Conservation (phyloP, 1,140 invertebrate species). For the Lasaia peninsularis region DNA sequence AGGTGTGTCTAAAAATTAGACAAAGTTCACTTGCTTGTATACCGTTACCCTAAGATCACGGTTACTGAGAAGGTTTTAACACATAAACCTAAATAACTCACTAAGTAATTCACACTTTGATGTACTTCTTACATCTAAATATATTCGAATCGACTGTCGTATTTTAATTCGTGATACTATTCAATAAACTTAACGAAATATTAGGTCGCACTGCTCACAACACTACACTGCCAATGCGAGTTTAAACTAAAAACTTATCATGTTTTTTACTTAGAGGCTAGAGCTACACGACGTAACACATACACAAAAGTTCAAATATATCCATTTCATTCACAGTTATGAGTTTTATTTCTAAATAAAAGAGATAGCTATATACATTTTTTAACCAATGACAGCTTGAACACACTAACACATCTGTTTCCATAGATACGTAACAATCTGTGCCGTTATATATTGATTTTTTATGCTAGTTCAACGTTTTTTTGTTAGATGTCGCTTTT, state of each 20-base stretch:
- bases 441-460: background rate
- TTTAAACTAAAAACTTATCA: constrained; percentile 5
- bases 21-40: constrained; percentile 52
- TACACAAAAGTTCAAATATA: constrained; percentile 2
- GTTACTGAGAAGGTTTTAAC: constrained; percentile 35
- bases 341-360: background rate
- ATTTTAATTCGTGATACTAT: background rate
- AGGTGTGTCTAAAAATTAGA: constrained; percentile 58
- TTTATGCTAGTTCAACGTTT: background rate
- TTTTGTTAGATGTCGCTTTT: background rate
- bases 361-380: background rate
- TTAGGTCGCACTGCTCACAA: background rate
- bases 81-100: constrained; percentile 16
- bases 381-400: background rate
- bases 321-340: background rate
- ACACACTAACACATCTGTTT: constrained; percentile 3
- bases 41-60: constrained; percentile 52
- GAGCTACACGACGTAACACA: background rate
- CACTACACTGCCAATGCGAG: background rate
- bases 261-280: background rate
- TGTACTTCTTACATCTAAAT: background rate
- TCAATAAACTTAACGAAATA: background rate
- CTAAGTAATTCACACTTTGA: background rate
- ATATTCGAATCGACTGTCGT: background rate
- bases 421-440: background rate